These are phyloP conservation scores for Brachyopa scutellaris DNA, from an alignment of 2,888 invertebrate species.

Conservation along the genomic window DNA sequence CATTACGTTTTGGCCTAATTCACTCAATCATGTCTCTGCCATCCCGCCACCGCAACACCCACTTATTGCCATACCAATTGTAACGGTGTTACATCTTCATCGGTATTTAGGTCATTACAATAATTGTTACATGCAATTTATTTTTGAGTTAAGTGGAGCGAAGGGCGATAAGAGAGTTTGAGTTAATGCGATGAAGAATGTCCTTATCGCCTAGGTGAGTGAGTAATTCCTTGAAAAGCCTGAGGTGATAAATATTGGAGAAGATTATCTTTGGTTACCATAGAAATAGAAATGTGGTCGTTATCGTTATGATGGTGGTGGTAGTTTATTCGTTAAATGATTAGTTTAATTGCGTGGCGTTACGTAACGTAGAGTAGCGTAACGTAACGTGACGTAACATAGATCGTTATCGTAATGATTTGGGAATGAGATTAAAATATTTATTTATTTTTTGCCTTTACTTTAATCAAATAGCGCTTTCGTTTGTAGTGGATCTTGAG, in stretches of 20 bases:
- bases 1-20: slow-evolving; percentile 58
- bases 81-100: background rate
- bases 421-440: too few relatives aligned
- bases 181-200: background rate
- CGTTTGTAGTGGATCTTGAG: too few relatives aligned
- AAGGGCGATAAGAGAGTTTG: slow-evolving; percentile 37
- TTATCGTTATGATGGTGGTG: too few relatives aligned
- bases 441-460: too few relatives aligned
- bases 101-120: slow-evolving; percentile 39
- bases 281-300: background rate
- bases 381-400: too few relatives aligned
- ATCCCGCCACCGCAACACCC: too few relatives aligned
- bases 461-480: too few relatives aligned
- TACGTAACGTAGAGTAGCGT: too few relatives aligned
- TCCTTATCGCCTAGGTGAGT: slow-evolving; percentile 18
- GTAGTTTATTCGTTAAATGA: too few relatives aligned
- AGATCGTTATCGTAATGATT: too few relatives aligned
- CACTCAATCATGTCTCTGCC: slow-evolving; percentile 41
- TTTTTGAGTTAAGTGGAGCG: slow-evolving; percentile 47
- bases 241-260: background rate
- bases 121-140: slow-evolving; percentile 57
- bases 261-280: background rate
- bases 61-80: too few relatives aligned
- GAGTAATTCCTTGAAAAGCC: background rate
- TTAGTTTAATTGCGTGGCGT: too few relatives aligned